Conservation (phyloP, 2,113 vertebrate species). For the Lota lota region DNA sequence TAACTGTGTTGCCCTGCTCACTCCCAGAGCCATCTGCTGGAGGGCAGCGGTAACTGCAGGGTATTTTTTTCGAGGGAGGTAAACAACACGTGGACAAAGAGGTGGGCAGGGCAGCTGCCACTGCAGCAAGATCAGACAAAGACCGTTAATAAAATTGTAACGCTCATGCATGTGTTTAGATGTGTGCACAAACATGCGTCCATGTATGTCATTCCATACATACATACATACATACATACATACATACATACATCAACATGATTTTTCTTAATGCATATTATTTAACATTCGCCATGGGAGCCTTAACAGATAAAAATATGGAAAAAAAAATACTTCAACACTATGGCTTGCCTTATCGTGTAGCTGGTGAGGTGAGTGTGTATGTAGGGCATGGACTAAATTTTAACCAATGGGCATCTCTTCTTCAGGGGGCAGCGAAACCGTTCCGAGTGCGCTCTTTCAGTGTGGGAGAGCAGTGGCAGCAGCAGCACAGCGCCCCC, state of each 20-base stretch:
- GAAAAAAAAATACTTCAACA: too few species aligned
- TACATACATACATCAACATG: neutral
- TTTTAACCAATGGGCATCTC: too few species aligned
- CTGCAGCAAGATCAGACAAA: neutral
- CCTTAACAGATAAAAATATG: too few species aligned
- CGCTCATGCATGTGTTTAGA: neutral
- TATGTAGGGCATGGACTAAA: too few species aligned
- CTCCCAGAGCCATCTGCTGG: conserved; percentile 34
- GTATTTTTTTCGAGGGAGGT: conserved; percentile 16
- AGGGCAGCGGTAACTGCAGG: neutral
- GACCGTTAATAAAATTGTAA: neutral
- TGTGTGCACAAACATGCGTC: neutral
- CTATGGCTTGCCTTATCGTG: too few species aligned
- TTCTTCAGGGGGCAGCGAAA: conserved; percentile 51
- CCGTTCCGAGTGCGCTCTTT: conserved; percentile 80
- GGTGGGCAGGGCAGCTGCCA: neutral
- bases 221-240: neutral
- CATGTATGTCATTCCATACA: neutral
- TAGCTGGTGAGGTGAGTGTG: too few species aligned
- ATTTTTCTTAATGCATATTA: neutral
- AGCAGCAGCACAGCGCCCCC: conserved; percentile 71
- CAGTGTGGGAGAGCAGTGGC: conserved; percentile 86
- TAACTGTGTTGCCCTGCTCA: neutral
- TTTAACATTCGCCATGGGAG: neutral
- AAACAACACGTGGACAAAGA: conserved; percentile 13